phyloP scores from a whole-genome alignment of 1,140 invertebrate species.

The Rhopalosiphum padi region DNA sequence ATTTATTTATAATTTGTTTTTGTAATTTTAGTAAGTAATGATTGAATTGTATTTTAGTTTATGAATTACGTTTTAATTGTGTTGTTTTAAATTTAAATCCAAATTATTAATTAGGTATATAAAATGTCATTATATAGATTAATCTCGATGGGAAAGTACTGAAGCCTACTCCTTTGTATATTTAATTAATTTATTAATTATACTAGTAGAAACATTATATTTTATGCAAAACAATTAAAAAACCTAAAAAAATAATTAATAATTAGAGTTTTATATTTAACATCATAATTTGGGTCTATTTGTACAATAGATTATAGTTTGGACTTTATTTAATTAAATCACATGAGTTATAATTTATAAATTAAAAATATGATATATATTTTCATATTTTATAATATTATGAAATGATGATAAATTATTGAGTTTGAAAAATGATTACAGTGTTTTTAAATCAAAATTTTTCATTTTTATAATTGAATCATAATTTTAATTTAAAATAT shows the following conservation, averaged over 20 bases:
- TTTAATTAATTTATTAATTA: not conserved
- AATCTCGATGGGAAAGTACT: too few species aligned
- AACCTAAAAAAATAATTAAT: not conserved
- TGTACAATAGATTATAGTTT: not conserved
- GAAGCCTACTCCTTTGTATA: not conserved
- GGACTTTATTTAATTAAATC: not conserved
- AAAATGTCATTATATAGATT: not conserved
- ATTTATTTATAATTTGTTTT: not conserved
- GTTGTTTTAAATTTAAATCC: not conserved
- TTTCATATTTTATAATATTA: not conserved
- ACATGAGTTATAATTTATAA: not conserved
- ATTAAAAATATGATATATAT: not conserved
- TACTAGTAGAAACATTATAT: not conserved
- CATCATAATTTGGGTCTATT: not conserved
- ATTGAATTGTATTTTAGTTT: not conserved
- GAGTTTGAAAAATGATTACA: not conserved
- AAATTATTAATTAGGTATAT: not conserved
- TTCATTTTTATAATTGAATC: not conserved
- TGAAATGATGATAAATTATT: not conserved
- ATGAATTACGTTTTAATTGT: too few species aligned
- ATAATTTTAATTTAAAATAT: too few species aligned
- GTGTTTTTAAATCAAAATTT: not conserved
- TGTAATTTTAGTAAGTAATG: not conserved
- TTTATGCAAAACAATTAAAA: not conserved
- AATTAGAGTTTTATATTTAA: not conserved